These are phyloP conservation scores for Toxonevra muliebris DNA, from an alignment of 2,888 invertebrate species.

Conservation along the genomic window DNA sequence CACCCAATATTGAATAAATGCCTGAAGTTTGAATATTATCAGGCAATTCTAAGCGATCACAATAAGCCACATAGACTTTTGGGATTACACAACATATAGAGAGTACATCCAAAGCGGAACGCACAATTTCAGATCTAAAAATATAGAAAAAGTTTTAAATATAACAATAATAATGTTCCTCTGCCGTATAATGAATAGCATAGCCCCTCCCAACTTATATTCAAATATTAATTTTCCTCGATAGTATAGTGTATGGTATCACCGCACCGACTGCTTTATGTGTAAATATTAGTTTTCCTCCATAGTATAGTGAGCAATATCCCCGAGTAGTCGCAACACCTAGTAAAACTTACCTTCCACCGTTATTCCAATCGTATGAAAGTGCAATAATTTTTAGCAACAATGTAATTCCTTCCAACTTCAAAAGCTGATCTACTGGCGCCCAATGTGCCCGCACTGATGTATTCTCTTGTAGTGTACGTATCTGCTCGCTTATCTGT, in stretches of 20 bases:
- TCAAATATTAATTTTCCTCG: too few species aligned
- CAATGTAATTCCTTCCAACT: slow-evolving; percentile 83
- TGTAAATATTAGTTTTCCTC: too few species aligned
- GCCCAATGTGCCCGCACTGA: slow-evolving; percentile 84
- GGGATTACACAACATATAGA: slow-evolving; percentile 92
- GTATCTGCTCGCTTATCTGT: slow-evolving; percentile 86
- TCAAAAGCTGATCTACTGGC: slow-evolving; percentile 87
- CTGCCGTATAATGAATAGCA: too few species aligned
- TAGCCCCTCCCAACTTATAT: too few species aligned
- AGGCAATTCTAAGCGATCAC: slow-evolving; percentile 79
- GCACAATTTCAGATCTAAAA: slow-evolving; percentile 79
- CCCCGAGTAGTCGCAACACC: neutral
- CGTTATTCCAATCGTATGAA: slow-evolving; percentile 86
- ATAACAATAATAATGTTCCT: neutral
- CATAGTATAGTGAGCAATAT: too few species aligned
- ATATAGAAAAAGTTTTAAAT: slow-evolving; percentile 19
- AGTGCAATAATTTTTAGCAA: slow-evolving; percentile 87
- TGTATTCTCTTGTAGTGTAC: slow-evolving; percentile 79
- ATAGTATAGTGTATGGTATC: too few species aligned
- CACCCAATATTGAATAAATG: slow-evolving; percentile 81
- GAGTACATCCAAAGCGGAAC: slow-evolving; percentile 85
- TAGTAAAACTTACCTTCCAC: slow-evolving; percentile 69
- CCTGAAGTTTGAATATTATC: slow-evolving; percentile 82
- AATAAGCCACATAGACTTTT: slow-evolving; percentile 77
- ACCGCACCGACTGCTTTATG: too few species aligned